Evolutionary conservation across 2,797 vertebrate species (phyloP).

Genomic region (Meda fulgida): DNA sequence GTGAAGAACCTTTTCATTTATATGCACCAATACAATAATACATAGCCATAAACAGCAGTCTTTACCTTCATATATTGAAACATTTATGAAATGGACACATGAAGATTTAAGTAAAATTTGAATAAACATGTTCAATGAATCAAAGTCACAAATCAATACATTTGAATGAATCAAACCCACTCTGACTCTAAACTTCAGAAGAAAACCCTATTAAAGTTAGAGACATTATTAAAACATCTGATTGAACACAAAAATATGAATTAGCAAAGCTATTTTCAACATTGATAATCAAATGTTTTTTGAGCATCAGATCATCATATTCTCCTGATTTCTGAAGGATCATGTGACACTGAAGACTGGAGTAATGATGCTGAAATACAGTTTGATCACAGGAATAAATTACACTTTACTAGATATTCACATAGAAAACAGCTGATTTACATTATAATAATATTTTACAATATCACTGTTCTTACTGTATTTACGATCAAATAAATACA

Average conservation of each 20-base stretch:
- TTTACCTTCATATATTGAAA: not conserved
- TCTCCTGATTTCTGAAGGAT: too few relatives aligned
- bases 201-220: too few relatives aligned
- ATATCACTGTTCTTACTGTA: too few relatives aligned
- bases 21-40: not conserved
- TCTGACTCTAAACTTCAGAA: not conserved
- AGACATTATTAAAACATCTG: not conserved
- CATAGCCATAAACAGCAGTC: not conserved
- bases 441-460: too few relatives aligned
- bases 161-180: not conserved
- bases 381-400: too few relatives aligned
- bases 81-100: not conserved
- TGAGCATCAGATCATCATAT: too few relatives aligned
- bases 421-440: too few relatives aligned
- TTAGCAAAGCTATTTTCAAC: not conserved
- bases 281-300: not conserved
- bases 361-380: too few relatives aligned
- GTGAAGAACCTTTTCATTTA: not conserved
- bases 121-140: not conserved
- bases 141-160: not conserved
- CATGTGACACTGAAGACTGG: too few relatives aligned
- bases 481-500: too few relatives aligned
- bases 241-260: not conserved
- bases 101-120: not conserved
- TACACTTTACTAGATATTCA: too few relatives aligned